Evolutionary conservation across 2,113 vertebrate species (phyloP).

Genomic region (Rhabdomys dilectus): DNA sequence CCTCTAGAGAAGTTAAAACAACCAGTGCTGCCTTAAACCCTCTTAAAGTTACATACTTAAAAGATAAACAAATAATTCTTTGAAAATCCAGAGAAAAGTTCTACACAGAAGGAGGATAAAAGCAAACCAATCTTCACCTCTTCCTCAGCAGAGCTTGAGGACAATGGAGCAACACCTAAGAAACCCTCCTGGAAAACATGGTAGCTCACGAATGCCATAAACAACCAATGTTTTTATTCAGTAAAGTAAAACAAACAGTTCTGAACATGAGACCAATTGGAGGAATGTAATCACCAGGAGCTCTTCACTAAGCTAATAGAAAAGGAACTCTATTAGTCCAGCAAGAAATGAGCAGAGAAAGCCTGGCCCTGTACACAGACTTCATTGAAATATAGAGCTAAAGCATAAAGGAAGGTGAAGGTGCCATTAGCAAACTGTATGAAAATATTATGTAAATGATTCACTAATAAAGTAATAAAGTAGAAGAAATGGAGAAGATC

Average conservation of each 20-base stretch:
- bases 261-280: background rate
- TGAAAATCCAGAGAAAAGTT: background rate
- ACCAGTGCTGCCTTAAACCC: background rate
- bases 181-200: background rate
- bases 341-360: background rate
- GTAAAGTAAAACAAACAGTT: background rate
- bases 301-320: background rate
- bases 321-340: background rate
- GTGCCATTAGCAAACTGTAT: background rate
- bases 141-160: background rate
- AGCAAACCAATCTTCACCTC: background rate
- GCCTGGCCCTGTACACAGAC: background rate
- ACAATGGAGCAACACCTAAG: background rate
- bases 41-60: background rate
- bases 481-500: background rate
- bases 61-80: background rate
- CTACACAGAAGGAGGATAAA: background rate
- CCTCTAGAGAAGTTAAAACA: background rate
- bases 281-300: background rate
- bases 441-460: background rate
- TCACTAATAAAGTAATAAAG: background rate
- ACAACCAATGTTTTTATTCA: background rate
- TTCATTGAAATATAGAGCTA: background rate
- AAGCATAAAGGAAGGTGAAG: background rate
- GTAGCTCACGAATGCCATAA: background rate